Evolutionary conservation across 2,888 invertebrate species (phyloP).

Genomic region (Aleiodes alternator): DNA sequence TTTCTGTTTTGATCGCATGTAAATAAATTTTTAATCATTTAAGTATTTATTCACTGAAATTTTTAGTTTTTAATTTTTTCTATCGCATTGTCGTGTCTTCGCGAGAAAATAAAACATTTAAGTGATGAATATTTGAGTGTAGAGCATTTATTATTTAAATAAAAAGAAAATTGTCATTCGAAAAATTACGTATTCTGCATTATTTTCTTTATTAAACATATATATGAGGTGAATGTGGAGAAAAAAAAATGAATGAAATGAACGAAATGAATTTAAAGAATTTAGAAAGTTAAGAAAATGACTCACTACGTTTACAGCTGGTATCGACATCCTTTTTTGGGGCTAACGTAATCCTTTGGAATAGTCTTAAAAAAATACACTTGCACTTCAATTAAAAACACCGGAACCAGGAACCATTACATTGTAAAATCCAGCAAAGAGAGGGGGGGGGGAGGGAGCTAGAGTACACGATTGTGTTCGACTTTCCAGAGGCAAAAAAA

Average conservation of each 20-base stretch:
- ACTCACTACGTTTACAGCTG: constrained; percentile 1
- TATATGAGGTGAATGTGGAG: too few species aligned
- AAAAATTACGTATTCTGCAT: too few species aligned
- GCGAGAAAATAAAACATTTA: neutral
- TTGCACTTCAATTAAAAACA: neutral
- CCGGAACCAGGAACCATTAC: neutral
- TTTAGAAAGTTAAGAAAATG: constrained; percentile 1
- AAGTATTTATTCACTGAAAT: constrained; percentile 22
- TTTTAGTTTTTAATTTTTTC: neutral
- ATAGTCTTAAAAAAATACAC: constrained; percentile 13
- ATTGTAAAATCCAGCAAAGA: neutral
- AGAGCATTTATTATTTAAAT: neutral
- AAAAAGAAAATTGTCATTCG: too few species aligned
- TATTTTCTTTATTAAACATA: too few species aligned
- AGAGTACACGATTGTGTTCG: too few species aligned
- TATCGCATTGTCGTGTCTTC: constrained; percentile 12
- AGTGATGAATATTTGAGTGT: constrained; percentile 1
- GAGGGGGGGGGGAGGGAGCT: too few species aligned
- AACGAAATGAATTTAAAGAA: neutral
- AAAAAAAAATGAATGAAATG: neutral
- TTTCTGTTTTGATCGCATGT: neutral
- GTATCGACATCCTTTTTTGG: constrained; percentile 6
- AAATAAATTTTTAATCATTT: constrained; percentile 12
- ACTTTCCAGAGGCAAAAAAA: too few species aligned
- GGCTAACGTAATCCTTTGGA: neutral